Evolutionary conservation across 2,113 vertebrate species (phyloP).

Genomic region (Dendrocopos noguchii): DNA sequence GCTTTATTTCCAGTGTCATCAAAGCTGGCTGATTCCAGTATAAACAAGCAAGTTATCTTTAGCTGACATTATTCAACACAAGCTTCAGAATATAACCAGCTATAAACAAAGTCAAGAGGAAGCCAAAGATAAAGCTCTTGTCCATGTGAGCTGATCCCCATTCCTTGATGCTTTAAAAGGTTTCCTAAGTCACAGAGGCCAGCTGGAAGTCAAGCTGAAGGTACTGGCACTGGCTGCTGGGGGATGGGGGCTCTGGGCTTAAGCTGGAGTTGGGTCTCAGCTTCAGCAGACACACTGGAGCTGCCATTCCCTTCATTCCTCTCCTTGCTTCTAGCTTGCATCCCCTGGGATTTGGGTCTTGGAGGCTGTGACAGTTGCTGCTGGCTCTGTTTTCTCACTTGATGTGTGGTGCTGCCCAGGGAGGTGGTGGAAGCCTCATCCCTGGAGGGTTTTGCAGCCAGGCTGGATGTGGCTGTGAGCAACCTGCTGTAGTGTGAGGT

Average conservation of each 20-base stretch:
- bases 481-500: too few relatives aligned
- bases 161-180: not conserved
- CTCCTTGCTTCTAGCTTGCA: rapidly evolving
- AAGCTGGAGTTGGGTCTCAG: not conserved
- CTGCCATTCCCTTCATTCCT: not conserved
- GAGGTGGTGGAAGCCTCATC: too few relatives aligned
- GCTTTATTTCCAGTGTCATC: not conserved
- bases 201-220: not conserved
- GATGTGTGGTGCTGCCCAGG: not conserved
- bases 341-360: not conserved
- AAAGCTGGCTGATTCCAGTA: not conserved
- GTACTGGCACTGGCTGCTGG: rapidly evolving
- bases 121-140: not conserved
- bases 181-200: not conserved
- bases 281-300: not conserved
- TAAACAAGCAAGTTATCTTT: not conserved
- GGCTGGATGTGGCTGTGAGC: too few relatives aligned
- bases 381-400: not conserved
- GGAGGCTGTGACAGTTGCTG: not conserved
- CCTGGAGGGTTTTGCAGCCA: too few relatives aligned
- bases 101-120: not conserved
- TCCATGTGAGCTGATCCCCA: not conserved
- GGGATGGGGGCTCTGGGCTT: not conserved
- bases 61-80: not conserved
- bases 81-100: not conserved